Percentiles rank a stretch among this genome's conserved stretches.
Conservation (phyloP, 2,888 invertebrate genomes). For the Autographa gamma region DNA sequence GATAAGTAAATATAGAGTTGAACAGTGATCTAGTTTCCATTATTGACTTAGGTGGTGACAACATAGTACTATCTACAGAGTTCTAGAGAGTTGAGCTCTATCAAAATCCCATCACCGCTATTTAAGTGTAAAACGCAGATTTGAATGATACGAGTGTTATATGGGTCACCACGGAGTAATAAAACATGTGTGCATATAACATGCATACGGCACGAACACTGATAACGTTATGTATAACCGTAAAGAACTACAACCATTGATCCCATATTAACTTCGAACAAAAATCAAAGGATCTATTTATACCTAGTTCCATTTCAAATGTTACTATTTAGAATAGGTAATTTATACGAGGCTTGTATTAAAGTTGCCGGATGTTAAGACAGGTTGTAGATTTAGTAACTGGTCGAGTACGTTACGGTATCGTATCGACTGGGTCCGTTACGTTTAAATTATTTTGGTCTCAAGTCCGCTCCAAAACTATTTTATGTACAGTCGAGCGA, state of each 20-base stretch:
- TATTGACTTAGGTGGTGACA: neutral
- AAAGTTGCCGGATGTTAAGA: slow-evolving; percentile 59
- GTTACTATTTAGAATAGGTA: slow-evolving; percentile 35
- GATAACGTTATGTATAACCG: slow-evolving; percentile 56
- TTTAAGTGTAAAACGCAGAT: slow-evolving; percentile 57
- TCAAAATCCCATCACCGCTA: slow-evolving; percentile 39
- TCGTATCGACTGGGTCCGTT: slow-evolving; percentile 58
- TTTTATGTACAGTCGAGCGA: slow-evolving; percentile 9
- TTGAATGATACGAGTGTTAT: slow-evolving; percentile 63
- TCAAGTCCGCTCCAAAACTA: slow-evolving; percentile 31
- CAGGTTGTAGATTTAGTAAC: slow-evolving; percentile 61
- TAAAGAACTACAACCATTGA: slow-evolving; percentile 45
- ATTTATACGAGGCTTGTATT: slow-evolving; percentile 45
- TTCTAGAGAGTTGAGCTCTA: slow-evolving; percentile 16
- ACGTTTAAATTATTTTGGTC: slow-evolving; percentile 57
- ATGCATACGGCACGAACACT: slow-evolving; percentile 47
- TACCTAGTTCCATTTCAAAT: slow-evolving; percentile 28
- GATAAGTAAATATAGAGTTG: neutral
- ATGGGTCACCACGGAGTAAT: slow-evolving; percentile 66
- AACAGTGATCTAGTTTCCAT: neutral
- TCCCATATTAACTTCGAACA: slow-evolving; percentile 29
- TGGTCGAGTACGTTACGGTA: slow-evolving; percentile 67
- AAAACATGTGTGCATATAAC: slow-evolving; percentile 47
- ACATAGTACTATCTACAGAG: slow-evolving; percentile 5
- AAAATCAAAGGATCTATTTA: slow-evolving; percentile 18